Conservation (phyloP, 2,113 vertebrate species). For the Tympanuchus pallidicinctus region DNA sequence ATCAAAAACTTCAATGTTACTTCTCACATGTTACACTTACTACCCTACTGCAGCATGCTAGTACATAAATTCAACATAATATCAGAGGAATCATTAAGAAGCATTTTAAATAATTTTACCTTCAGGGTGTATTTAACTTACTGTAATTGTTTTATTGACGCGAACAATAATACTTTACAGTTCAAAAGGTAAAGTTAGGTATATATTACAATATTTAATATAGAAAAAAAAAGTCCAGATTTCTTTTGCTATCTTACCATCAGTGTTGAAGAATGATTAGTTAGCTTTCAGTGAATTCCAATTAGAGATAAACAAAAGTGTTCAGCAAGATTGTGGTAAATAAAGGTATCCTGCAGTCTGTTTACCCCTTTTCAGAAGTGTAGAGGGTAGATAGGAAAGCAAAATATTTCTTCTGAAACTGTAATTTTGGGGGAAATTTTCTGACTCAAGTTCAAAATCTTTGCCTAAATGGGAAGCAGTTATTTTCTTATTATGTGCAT, state of each 20-base stretch:
- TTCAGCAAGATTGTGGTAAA: background rate
- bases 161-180: background rate
- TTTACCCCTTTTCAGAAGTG: background rate
- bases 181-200: background rate
- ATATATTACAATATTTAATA: background rate
- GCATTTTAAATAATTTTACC: background rate
- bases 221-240: background rate
- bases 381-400: background rate
- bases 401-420: background rate
- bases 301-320: background rate
- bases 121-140: background rate
- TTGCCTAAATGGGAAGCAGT: background rate
- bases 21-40: background rate
- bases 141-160: background rate
- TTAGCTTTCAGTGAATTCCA: conserved; percentile 19
- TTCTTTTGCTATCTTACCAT: background rate
- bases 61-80: background rate
- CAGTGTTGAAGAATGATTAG: conserved; percentile 23
- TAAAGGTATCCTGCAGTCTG: background rate
- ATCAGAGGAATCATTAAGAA: background rate
- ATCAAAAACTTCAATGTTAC: background rate
- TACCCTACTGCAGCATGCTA: background rate
- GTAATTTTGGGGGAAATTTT: background rate
- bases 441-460: background rate
- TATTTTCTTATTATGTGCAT: background rate